Base-by-base conservation (phyloP, 2,797 vertebrate species). In the Pitangus sulphuratus region DNA sequence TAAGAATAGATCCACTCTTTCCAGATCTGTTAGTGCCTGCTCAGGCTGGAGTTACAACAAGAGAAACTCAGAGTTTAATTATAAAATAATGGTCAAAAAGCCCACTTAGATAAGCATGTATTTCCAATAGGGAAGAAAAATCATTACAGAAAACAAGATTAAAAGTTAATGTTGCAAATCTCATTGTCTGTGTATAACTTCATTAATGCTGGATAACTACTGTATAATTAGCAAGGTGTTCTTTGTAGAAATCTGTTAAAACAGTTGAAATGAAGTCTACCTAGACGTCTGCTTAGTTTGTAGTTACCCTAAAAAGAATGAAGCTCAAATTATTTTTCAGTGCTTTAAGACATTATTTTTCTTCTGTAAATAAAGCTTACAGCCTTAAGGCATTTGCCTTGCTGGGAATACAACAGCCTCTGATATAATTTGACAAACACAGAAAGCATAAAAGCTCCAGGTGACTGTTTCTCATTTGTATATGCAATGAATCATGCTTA, bases 131-230 rank as follows among this genome's bases (percentile, higher is more conserved):
- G 90, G 66, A 95, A 95, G 85, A 95, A 94, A 97, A 96, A 92
- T 93, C 81, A 90, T 95, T 95, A 80, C 39, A 60, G 72, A 92
- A 96, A 96, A 89, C 64, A 96, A 97, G 95, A 94, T 93, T 89
- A 96, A 95, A 97, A 95, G 84, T 94, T 96, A 95, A 96, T 93
- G 95, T 87, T 92, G 93, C 85, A 91, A 84, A 95, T 95, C 90
- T 89, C 65, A 89, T 95, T 96, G 79, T 90, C 77, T 93, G 21
- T 50, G 47, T 86, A 78, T 61, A 94, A 87, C 69, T 91, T 87
- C 81, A 89, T 95, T 93, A 97, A 92, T 89, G 47, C 66, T 88
- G 77, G 37, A 57, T 93, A 90, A 94, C 77, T 87, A 80, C 53
- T 92, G 61, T 78, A 78, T 53, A 84, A 45, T 74, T 86, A 94